Conservation (phyloP, 2,113 vertebrate genomes). For the Lanius ludovicianus region DNA sequence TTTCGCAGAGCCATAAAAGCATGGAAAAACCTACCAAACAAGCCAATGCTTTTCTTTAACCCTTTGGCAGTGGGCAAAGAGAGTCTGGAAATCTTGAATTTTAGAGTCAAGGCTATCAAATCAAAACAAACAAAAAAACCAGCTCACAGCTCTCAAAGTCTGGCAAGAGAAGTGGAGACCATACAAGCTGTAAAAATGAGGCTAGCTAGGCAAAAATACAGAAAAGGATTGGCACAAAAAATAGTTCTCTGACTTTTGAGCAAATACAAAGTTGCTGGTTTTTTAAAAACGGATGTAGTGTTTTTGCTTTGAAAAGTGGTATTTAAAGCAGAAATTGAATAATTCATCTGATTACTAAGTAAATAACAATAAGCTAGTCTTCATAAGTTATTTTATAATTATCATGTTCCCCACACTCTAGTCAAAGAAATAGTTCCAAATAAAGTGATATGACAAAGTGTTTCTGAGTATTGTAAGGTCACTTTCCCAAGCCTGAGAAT, state of each 20-base stretch:
- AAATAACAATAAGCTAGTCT: neutral
- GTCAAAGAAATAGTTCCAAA: neutral
- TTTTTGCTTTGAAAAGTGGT: neutral
- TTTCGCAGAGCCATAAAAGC: slow-evolving; percentile 36
- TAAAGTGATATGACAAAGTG: neutral
- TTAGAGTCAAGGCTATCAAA: slow-evolving; percentile 39
- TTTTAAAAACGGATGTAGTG: neutral
- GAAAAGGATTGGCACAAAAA: neutral
- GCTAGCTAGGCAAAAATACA: slow-evolving; percentile 11
- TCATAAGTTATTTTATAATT: neutral
- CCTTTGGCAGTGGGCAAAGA: slow-evolving; percentile 39
- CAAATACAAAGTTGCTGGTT: neutral
- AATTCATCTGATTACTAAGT: neutral
- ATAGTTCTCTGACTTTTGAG: neutral
- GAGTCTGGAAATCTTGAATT: slow-evolving; percentile 59
- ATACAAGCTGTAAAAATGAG: slow-evolving; percentile 59
- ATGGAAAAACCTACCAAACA: slow-evolving; percentile 48
- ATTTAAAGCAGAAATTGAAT: neutral
- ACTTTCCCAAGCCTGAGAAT: neutral
- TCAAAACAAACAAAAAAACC: neutral
- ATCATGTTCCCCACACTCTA: neutral
- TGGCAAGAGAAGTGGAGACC: slow-evolving; percentile 39
- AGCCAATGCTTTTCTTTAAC: slow-evolving; percentile 37
- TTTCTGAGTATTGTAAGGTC: neutral
- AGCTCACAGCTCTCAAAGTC: neutral